Percentiles rank a stretch among this genome's conserved stretches.
These are phyloP conservation scores for Drosophila flavopinicola DNA, from an alignment of 2,888 invertebrate genomes.

Conservation along the genomic window DNA sequence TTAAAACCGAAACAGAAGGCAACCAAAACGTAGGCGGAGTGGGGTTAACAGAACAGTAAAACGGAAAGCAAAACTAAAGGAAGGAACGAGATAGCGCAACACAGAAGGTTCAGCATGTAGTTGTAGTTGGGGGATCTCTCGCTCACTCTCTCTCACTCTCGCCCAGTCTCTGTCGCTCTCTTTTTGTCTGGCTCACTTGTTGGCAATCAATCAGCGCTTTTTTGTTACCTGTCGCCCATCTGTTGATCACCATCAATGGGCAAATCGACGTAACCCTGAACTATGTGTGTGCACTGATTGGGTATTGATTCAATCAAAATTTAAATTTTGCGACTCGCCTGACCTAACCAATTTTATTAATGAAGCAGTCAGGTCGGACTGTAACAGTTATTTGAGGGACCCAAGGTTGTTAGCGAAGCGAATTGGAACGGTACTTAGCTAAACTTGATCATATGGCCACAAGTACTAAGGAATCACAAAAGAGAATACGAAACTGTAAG, in stretches of 20 bases:
- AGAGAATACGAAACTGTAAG: too few relatives aligned
- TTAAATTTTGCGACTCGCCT: constrained; percentile 6
- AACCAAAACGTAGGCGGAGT: constrained; percentile 21
- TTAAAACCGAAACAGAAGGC: constrained; percentile 53
- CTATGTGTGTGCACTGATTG: constrained; percentile 21
- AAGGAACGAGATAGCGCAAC: constrained; percentile 29
- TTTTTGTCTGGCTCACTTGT: constrained; percentile 8
- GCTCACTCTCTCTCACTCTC: neutral
- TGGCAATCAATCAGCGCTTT: constrained; percentile 42
- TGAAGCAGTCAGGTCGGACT: neutral
- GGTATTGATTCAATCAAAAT: constrained; percentile 37
- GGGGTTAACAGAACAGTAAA: constrained; percentile 20
- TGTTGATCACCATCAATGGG: constrained; percentile 51
- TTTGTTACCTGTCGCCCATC: constrained; percentile 48
- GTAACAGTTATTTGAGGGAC: constrained; percentile 3
- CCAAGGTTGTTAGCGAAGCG: constrained; percentile 1
- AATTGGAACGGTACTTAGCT: neutral
- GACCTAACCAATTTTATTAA: constrained; percentile 26
- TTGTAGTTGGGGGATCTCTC: too few relatives aligned
- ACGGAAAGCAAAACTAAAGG: constrained; percentile 32
- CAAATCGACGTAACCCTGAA: constrained; percentile 41
- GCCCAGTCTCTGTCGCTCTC: neutral
- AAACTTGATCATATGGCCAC: neutral
- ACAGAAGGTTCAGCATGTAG: too few relatives aligned
- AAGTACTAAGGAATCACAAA: neutral